These are phyloP conservation scores for Harpagus bidentatus DNA, from an alignment of 2,113 vertebrate genomes.

Conservation along the genomic window DNA sequence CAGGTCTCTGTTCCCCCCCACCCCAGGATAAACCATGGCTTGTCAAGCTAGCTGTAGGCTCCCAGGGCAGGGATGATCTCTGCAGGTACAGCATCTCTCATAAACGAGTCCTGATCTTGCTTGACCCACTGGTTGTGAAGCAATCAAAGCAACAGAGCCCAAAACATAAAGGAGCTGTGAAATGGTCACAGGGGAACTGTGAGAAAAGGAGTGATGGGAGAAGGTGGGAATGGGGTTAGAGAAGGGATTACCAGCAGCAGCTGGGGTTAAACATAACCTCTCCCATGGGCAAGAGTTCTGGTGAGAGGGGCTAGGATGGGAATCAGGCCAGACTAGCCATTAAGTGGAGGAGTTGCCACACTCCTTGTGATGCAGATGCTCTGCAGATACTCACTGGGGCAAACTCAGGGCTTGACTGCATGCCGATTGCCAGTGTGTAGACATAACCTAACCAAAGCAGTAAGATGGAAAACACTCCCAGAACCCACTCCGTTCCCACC, in stretches of 20 bases:
- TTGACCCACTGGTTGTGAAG: not conserved
- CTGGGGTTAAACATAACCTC: not conserved
- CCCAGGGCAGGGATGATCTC: not conserved
- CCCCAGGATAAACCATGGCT: not conserved
- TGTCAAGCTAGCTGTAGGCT: not conserved
- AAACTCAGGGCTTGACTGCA: not conserved
- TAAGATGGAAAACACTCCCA: not conserved
- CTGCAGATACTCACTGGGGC: not conserved
- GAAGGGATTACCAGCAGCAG: not conserved
- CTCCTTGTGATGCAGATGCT: not conserved
- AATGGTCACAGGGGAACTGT: not conserved
- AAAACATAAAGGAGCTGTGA: not conserved
- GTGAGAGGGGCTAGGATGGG: not conserved
- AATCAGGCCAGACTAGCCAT: not conserved
- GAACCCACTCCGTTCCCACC: not conserved
- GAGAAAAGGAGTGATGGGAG: fast-evolving
- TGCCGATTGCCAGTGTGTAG: fast-evolving
- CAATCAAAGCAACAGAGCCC: not conserved
- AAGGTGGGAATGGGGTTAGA: not conserved
- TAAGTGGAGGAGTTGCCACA: not conserved
- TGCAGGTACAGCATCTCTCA: not conserved
- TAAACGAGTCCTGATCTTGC: not conserved
- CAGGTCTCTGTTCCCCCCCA: fast-evolving
- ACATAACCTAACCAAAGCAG: not conserved
- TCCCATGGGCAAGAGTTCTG: not conserved